Base-by-base conservation (phyloP, 2,888 invertebrate genomes). In the Amitus sp. region DNA sequence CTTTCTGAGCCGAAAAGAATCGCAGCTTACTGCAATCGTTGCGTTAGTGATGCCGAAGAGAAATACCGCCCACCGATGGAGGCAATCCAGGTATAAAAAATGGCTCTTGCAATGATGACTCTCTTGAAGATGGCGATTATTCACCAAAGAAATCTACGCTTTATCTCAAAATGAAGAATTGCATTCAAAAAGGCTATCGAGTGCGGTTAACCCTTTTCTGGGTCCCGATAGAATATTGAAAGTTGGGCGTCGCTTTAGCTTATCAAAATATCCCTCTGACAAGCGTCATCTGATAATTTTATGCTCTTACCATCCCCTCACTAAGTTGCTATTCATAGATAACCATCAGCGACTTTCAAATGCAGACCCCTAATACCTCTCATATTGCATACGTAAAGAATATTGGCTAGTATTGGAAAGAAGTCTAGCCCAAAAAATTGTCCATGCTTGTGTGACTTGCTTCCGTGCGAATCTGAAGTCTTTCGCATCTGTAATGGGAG, bases 401-500 rank as follows among this genome's bases (percentile, higher is more conserved):
- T 65, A 61, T 20, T 61, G 61, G 58, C 50, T 47, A 2, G 12
- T 65, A 15, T 27, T 19, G 2, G 62, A 53, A 2, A 53, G 53
- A 33, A 37, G 48, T 2, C 23, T 51, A 4, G 47, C 58, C 5
- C 19, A 43, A 1, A 40, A 28, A 0, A 13, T 60, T 0, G 47
- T 60, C 10, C 55, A 51, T 4, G 50, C 61, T 17, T 71, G 71
- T 45, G 20, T 66, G 1, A 62, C 17, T 1, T 70, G 70, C 47
- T 65, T 61, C 23, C 50, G 47, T 20, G 47, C 53, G 4, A 67
- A 45, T 13, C 66, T 67, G 17, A 56, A 43, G 13, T 1, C 40
- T n/a, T 30, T 42, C 1, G 15, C 47, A 4, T 68, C 60, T 15
- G 15, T 70, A 2, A 76, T 78, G 74, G 74, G 71, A 12, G 1